A percentile compares a stretch with the other conserved stretches of the same genome.
phyloP scores from a whole-genome alignment of 1,140 invertebrate species.

The Drosophila arawakana region DNA sequence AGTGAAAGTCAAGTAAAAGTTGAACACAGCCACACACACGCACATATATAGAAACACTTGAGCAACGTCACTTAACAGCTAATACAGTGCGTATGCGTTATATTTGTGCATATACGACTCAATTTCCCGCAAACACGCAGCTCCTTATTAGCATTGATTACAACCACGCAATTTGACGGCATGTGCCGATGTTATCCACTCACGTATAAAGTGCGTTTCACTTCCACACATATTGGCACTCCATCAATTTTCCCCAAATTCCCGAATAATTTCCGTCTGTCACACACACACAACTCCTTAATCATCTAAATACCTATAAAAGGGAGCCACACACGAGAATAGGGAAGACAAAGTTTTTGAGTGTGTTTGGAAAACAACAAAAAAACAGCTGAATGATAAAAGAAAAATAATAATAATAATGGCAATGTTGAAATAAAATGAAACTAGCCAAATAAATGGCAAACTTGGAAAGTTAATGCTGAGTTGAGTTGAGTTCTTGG shows the following conservation, averaged over 20 bases:
- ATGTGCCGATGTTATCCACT: conserved; percentile 20
- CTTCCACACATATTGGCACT: conserved; percentile 14
- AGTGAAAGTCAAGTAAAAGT: conserved; percentile 58
- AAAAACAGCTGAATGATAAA: neutral
- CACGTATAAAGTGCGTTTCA: conserved; percentile 43
- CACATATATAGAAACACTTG: conserved; percentile 11
- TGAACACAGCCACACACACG: conserved; percentile 50
- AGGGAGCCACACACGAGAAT: conserved; percentile 24
- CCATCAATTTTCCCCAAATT: conserved; percentile 54
- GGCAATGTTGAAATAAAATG: conserved; percentile 39
- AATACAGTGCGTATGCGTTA: conserved; percentile 63
- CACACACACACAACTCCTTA: conserved; percentile 61
- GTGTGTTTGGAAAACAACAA: conserved; percentile 6
- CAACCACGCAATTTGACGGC: conserved; percentile 20
- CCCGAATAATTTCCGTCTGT: conserved; percentile 63
- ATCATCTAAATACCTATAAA: conserved; percentile 61
- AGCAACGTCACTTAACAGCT: conserved; percentile 25
- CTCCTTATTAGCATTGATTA: conserved; percentile 49
- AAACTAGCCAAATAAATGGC: conserved; percentile 36
- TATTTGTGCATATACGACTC: conserved; percentile 64
- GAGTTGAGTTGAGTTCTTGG: conserved; percentile 6
- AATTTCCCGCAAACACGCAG: conserved; percentile 66
- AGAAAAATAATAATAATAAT: conserved; percentile 29
- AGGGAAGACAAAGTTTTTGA: conserved; percentile 35
- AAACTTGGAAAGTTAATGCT: conserved; percentile 31